Evolutionary conservation across 1,140 invertebrate genomes (phyloP).

Genomic region (Apis dorsata): DNA sequence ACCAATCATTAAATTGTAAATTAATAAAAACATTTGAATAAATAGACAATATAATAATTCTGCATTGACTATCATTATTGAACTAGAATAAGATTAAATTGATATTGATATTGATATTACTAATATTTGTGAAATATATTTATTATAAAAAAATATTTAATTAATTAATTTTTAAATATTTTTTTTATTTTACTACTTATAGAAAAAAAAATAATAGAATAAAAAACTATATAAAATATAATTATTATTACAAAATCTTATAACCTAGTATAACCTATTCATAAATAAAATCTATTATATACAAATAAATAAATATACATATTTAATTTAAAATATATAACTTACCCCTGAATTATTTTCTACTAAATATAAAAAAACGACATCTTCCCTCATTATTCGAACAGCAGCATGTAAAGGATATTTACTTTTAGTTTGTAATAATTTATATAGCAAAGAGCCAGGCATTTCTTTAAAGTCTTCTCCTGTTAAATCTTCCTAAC

Average conservation of each 20-base stretch:
- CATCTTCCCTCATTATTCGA: constrained; percentile 92
- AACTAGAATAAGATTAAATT: not conserved
- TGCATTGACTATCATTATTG: not conserved
- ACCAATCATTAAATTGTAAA: not conserved
- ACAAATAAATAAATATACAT: constrained; percentile 1
- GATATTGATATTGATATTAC: not conserved
- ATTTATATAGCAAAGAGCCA: constrained; percentile 91
- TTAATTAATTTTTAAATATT: not conserved
- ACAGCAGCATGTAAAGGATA: constrained; percentile 95
- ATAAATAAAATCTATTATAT: not conserved
- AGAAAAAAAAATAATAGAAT: not conserved
- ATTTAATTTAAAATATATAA: constrained; percentile 50
- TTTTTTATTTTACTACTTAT: constrained; percentile 2
- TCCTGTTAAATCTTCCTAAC: constrained; percentile 91
- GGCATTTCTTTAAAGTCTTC: constrained; percentile 97
- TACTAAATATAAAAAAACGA: constrained; percentile 95
- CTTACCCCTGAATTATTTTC: constrained; percentile 93
- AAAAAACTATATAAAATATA: not conserved
- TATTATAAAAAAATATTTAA: constrained; percentile 5
- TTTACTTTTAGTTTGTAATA: constrained; percentile 94
- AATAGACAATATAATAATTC: not conserved
- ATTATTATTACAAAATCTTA: not conserved
- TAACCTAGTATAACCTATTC: not conserved
- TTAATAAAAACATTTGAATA: not conserved
- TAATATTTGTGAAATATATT: not conserved